Percentiles rank a stretch among this genome's conserved stretches.
Evolutionary conservation across 1,140 invertebrate species (phyloP).

Genomic region (Polypedilum pembai): DNA sequence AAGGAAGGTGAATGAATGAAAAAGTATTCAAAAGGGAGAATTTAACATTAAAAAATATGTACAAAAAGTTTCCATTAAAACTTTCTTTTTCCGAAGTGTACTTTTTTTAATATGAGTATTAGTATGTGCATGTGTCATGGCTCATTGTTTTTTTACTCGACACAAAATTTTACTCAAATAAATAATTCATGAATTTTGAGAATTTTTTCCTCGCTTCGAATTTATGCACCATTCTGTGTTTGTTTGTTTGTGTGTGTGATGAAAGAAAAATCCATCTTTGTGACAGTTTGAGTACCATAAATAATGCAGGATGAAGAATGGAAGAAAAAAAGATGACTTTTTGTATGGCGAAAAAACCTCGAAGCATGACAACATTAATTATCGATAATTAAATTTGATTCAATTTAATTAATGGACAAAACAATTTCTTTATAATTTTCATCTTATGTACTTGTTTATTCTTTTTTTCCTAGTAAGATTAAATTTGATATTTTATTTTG

Average conservation of each 20-base stretch:
- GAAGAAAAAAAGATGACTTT: not conserved
- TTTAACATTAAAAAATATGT: not conserved
- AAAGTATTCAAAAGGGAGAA: conserved; percentile 10
- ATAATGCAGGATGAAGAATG: too few relatives aligned
- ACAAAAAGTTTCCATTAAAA: not conserved
- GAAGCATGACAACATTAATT: not conserved
- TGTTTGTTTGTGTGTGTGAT: too few relatives aligned
- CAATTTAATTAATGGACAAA: not conserved
- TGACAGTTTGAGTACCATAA: too few relatives aligned
- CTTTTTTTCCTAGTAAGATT: too few relatives aligned
- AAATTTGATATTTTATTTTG: too few relatives aligned
- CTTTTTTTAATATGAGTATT: not conserved
- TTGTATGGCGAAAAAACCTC: not conserved
- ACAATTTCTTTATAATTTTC: not conserved
- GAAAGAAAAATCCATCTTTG: too few relatives aligned
- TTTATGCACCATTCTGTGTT: too few relatives aligned
- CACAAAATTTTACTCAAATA: not conserved
- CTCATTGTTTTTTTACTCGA: too few relatives aligned
- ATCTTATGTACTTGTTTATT: too few relatives aligned
- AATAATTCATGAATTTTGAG: not conserved
- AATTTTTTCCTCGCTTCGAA: not conserved
- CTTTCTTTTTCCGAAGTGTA: not conserved
- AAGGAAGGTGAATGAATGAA: not conserved
- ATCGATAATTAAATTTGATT: conserved; percentile 13
- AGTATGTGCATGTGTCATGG: too few relatives aligned